Base-by-base conservation (phyloP, 2,797 vertebrate species). In the Eptatretus atami region DNA sequence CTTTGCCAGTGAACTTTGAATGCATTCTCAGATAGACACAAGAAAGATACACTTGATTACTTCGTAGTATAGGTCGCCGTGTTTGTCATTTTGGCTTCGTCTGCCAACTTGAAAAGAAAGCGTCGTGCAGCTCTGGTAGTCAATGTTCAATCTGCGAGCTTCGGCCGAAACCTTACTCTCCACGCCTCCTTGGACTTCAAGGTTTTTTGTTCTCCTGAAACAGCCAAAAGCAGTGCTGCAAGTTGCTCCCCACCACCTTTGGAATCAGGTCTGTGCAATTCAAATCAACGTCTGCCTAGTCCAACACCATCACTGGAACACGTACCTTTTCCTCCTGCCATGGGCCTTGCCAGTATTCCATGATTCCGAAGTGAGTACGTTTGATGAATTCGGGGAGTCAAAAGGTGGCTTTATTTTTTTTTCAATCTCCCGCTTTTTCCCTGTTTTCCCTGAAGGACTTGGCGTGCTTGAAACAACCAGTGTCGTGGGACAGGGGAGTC, bases 101-200 rank as follows among this genome's bases (percentile, higher is more conserved):
- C 71, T 93, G 86, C 86, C 86, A n/a, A 92, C 64, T 90, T 93
- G 76, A n/a, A n/a, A 93, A 93, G 77, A 93, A 93, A 63, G 86
- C 86, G 0, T 93, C 86, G 1, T 92, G 86, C 12, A 92, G 79
- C 64, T 93, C 76, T 92, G 86, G 74, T 92, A 93, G 69, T 93
- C 86, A 0, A 93, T 90, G 72, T n/a, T 92, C 86, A 1, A 92
- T 92, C 74, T 93, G 85, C 86, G 83, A 90, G 85, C 71, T 90
- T 92, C 52, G 86, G 86, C 1, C 84, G 80, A n/a, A 12, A 92
- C 86, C 67, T 92, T 88, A n/a, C n/a, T n/a, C n/a, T 75, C 88
- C 86, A 31, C 86, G 76, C 86, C 88, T 92, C n/a, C 72, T 92
- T 92, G 65, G 84, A 87, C 72, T 92, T 92, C 81, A 92, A 85